These are phyloP conservation scores for Drosophila navojoa DNA, from an alignment of 1,140 invertebrate species.

Conservation along the genomic window DNA sequence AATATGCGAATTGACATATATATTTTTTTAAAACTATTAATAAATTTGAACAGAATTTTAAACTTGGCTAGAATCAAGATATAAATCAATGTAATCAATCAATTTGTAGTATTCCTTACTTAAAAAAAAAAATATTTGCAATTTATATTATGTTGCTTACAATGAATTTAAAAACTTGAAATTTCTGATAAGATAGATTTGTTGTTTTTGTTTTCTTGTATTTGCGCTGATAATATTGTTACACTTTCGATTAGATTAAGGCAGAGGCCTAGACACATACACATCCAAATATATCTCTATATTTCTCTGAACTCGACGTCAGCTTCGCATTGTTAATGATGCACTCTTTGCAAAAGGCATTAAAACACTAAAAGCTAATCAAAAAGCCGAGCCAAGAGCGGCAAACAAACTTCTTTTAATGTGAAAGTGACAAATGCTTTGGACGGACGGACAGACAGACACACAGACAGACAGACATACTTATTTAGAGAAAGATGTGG, in stretches of 20 bases:
- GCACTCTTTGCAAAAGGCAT: not conserved
- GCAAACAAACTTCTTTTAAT: slow-evolving; percentile 40
- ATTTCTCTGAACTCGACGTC: not conserved
- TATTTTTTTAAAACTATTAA: too few species aligned
- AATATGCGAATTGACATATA: too few species aligned
- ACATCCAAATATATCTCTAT: not conserved
- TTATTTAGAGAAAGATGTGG: not conserved
- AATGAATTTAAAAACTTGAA: not conserved
- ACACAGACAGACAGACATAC: slow-evolving; percentile 11
- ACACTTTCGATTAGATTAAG: slow-evolving; percentile 13
- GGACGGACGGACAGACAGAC: slow-evolving; percentile 6
- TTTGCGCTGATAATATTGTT: not conserved
- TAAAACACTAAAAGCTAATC: slow-evolving; percentile 17
- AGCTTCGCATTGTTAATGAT: slow-evolving; percentile 11
- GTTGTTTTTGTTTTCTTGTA: too few species aligned
- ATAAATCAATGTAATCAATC: too few species aligned
- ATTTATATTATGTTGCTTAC: too few species aligned
- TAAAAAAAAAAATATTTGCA: too few species aligned
- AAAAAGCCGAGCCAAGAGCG: slow-evolving; percentile 8
- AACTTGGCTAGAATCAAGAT: too few species aligned
- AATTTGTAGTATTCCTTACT: too few species aligned
- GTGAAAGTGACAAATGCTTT: slow-evolving; percentile 55
- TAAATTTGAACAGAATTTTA: too few species aligned
- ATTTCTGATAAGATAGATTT: not conserved
- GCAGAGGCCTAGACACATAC: not conserved